A percentile compares a stretch with the other conserved stretches of the same genome.
These are phyloP conservation scores for Meteorus colon DNA, from an alignment of 2,888 invertebrate species.

Conservation along the genomic window DNA sequence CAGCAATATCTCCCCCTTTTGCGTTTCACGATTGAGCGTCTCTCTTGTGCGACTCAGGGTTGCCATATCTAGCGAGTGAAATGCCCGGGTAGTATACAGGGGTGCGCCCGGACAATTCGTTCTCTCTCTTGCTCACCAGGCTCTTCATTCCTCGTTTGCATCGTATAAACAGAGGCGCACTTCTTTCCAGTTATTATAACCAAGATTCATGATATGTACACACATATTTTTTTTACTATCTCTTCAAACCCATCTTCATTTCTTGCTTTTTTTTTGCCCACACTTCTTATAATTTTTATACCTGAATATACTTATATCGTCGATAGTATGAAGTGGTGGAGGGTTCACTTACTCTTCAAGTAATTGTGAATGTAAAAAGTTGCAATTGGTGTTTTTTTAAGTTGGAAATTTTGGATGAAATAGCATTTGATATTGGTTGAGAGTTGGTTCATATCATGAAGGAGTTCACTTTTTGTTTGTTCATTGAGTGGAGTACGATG, in stretches of 20 bases:
- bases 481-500: too few species aligned
- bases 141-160: conserved; percentile 4
- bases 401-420: not conserved
- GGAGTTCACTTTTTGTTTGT: too few species aligned
- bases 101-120: conserved; percentile 28
- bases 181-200: conserved; percentile 31
- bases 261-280: not conserved
- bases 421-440: not conserved
- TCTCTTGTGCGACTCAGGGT: conserved; percentile 11
- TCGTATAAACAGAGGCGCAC: conserved; percentile 33
- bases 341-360: not conserved
- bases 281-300: too few species aligned
- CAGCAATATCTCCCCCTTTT: conserved; percentile 37
- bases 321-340: not conserved
- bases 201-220: conserved; percentile 1
- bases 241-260: not conserved
- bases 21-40: conserved; percentile 34
- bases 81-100: not conserved
- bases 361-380: conserved; percentile 3
- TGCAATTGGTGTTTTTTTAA: not conserved
- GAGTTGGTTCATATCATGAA: too few species aligned
- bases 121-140: not conserved
- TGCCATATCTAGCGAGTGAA: conserved; percentile 9
- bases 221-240: not conserved
- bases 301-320: not conserved